These are phyloP conservation scores for Passerculus sandwichensis DNA, from an alignment of 2,797 vertebrate species.

Conservation along the genomic window DNA sequence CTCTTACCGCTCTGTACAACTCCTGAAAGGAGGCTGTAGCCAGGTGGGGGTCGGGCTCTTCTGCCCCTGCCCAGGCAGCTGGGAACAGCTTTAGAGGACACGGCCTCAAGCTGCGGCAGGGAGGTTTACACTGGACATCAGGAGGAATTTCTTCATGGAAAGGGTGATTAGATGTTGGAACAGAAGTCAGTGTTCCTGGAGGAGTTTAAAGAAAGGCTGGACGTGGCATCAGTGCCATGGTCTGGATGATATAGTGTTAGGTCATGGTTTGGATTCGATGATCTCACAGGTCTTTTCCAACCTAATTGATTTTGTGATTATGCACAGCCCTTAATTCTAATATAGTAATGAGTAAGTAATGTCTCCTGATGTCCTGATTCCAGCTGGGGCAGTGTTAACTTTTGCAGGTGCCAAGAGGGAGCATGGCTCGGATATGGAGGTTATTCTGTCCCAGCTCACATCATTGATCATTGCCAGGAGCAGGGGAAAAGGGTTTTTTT, in stretches of 20 bases:
- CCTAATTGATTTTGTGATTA: neutral
- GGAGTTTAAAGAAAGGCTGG: neutral
- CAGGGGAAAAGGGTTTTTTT: neutral
- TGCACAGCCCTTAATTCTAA: neutral
- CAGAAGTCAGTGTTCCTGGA: neutral
- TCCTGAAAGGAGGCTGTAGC: neutral
- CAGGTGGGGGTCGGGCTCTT: no score
- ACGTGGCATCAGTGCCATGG: neutral
- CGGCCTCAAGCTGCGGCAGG: no score
- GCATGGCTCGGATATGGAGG: neutral
- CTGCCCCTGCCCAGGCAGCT: neutral
- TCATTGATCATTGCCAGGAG: neutral
- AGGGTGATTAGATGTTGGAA: neutral
- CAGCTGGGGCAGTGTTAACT: neutral
- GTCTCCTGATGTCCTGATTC: neutral
- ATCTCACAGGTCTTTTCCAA: neutral
- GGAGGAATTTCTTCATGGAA: neutral
- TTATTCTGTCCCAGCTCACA: neutral
- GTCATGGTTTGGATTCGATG: neutral
- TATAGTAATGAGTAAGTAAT: neutral
- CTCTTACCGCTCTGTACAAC: fast-evolving
- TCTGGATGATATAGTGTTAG: neutral
- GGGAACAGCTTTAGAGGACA: neutral
- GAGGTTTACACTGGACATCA: neutral
- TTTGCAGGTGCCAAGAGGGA: neutral